Evolutionary conservation across 1,140 invertebrate species (phyloP), one percentile per base, ranked within the genome.

Genomic region (Asbolus verrucosus): DNA sequence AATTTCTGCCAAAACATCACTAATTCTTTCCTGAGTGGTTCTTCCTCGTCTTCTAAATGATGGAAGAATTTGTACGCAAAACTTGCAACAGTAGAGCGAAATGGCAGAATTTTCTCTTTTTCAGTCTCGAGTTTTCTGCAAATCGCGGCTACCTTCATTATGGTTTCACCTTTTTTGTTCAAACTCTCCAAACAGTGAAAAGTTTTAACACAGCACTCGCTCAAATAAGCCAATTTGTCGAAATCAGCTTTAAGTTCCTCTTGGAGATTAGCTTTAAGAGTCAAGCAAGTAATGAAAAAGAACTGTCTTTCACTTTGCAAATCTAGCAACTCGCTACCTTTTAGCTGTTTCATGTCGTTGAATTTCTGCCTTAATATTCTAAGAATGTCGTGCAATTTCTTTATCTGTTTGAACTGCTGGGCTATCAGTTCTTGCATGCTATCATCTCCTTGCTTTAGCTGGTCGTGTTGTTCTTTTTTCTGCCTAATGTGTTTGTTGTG

Each of bases 101-200:
- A 76, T 3, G 71, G 66, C 9, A 69, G 27, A 62, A 87, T 81
- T 73, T 86, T 86, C 77, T 87, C 87, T 0, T 83, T 78, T 70
- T 82, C 79, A 0, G 86, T 87, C 79, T 88, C 86, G 75, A 84
- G 84, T 81, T 85, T 86, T 33, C 84, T 74, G 68, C 86, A 87
- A n/a, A 87, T 78, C 0, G 80, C 80, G 1, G 83, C 82, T 19
- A 87, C 72, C 18, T 84, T 81, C 1, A 86, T 67, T 39, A 87
- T 81, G 31, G 83, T 84, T 65, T 86, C 83, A 1, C 83, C 84
- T 73, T 86, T 86, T 65, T 77, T 80, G 14, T 75, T 67, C 2
- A 79, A 72, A 18, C 67, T 70, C 27, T 80, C 73, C 2, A 82
- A 68, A 59, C 73, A 65, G 1, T 71, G 36, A 2, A 72, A 66